Conservation (phyloP, 2,888 invertebrate genomes). For the Trissolcus brochymenae region DNA sequence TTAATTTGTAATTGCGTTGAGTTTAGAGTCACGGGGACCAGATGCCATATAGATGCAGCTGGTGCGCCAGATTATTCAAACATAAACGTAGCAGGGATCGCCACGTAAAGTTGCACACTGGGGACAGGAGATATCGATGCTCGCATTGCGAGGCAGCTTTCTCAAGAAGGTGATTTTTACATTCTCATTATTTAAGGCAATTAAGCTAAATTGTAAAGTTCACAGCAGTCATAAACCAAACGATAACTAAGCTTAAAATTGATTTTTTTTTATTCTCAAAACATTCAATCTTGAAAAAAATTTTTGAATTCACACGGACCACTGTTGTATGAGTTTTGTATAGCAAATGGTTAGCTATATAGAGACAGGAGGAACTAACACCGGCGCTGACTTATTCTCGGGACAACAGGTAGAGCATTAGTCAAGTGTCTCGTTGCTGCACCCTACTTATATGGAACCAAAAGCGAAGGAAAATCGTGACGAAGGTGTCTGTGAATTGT, state of each 20-base stretch:
- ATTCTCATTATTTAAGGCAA: constrained; percentile 1
- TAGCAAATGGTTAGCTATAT: no score
- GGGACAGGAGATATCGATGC: constrained; percentile 93
- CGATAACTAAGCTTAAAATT: background rate
- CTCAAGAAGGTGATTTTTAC: constrained; percentile 85
- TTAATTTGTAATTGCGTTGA: constrained; percentile 49
- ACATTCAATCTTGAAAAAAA: no score
- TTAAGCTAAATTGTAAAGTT: background rate
- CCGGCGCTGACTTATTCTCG: constrained; percentile 64
- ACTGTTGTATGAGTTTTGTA: no score
- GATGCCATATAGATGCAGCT: constrained; percentile 94
- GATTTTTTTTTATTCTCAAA: no score
- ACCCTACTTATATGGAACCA: constrained; percentile 47
- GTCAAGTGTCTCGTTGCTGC: constrained; percentile 70
- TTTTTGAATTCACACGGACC: no score
- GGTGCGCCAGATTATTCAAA: constrained; percentile 94
- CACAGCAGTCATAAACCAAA: background rate
- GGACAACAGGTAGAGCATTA: constrained; percentile 74
- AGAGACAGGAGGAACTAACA: background rate
- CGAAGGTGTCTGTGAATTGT: constrained; percentile 41
- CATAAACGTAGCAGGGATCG: constrained; percentile 96
- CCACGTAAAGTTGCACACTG: constrained; percentile 95
- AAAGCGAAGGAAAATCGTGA: constrained; percentile 25
- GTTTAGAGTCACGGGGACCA: constrained; percentile 92
- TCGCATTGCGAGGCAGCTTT: constrained; percentile 94